Evolutionary conservation across 2,888 invertebrate genomes (phyloP), one percentile per base, ranked within the genome.

Genomic region (Heliconius erato): DNA sequence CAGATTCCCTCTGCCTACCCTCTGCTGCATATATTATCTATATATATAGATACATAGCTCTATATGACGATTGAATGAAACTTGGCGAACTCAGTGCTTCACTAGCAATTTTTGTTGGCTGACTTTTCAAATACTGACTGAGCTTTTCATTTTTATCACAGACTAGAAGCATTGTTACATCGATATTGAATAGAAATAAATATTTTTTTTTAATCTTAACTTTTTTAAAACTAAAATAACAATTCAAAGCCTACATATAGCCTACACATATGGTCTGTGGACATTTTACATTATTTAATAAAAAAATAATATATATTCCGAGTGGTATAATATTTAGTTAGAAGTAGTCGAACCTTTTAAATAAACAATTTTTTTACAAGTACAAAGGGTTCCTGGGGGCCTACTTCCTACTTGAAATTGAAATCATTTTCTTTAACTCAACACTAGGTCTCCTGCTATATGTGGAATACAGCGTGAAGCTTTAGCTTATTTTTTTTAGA

Each of bases 41-140:
- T 11, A 63, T 63, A n/a, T 12, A n/a, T 6, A 26, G 11, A 14
- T 11, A 65, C 12, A 65, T 28, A n/a, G 4, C 65, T 65, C n/a
- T 65, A 65, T 14, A 28, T 2, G 14, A 67, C 2, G 11, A 67
- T n/a, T 44, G 44, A 44, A 49, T 72, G 9, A 49, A 49, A 72
- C 44, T 72, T 72, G 72, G 44, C 72, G 26, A 44, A n/a, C 16
- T 26, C 72, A 26, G 26, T 72, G 26, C 44, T 44, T 49, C 19
- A 44, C 44, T 6, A 26, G 72, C 72, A 16, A 44, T 49, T 49
- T 72, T 26, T 49, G 72, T 72, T 49, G 16, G 72, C 44, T 26
- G 26, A 72, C 44, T 72, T 72, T 72, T 49, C 72, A 72, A 72
- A 72, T 44, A 44, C n/a, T 72, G 44, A 44, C n/a, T 49, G 44